These are phyloP conservation scores for Azemiops feae DNA, from an alignment of 2,113 vertebrate species.

Conservation along the genomic window DNA sequence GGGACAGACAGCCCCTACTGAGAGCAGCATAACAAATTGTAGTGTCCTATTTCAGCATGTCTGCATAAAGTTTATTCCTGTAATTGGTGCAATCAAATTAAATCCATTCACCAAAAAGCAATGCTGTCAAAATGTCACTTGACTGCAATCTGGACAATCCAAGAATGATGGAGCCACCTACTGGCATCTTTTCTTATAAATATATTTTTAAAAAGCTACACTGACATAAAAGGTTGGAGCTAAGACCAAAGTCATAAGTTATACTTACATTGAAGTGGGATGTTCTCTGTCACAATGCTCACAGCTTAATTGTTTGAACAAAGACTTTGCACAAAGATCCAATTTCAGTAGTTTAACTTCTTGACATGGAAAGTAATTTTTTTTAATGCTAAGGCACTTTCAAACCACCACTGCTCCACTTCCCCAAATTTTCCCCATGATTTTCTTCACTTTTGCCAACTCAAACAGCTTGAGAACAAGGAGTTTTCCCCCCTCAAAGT, in stretches of 20 bases:
- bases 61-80: slow-evolving; percentile 70
- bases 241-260: not conserved
- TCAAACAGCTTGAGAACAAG: not conserved
- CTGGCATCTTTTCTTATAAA: slow-evolving; percentile 55
- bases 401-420: not conserved
- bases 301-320: not conserved
- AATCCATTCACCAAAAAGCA: slow-evolving; percentile 65
- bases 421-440: not conserved
- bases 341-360: not conserved
- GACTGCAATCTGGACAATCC: slow-evolving; percentile 41
- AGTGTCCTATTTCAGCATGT: slow-evolving; percentile 76
- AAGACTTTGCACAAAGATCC: not conserved
- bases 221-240: not conserved
- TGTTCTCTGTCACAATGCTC: not conserved
- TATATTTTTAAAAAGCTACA: not conserved
- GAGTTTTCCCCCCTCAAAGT: not conserved
- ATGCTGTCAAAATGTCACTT: slow-evolving; percentile 42
- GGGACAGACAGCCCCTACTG: slow-evolving; percentile 61
- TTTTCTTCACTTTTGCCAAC: not conserved
- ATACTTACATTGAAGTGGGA: too few species aligned
- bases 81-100: slow-evolving; percentile 70
- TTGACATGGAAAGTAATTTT: not conserved
- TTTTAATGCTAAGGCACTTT: not conserved
- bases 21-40: slow-evolving; percentile 67
- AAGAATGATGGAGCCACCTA: slow-evolving; percentile 76